A percentile compares a stretch with the other conserved stretches of the same genome.
phyloP scores from a whole-genome alignment of 2,797 vertebrate genomes.

The Manis javanica region DNA sequence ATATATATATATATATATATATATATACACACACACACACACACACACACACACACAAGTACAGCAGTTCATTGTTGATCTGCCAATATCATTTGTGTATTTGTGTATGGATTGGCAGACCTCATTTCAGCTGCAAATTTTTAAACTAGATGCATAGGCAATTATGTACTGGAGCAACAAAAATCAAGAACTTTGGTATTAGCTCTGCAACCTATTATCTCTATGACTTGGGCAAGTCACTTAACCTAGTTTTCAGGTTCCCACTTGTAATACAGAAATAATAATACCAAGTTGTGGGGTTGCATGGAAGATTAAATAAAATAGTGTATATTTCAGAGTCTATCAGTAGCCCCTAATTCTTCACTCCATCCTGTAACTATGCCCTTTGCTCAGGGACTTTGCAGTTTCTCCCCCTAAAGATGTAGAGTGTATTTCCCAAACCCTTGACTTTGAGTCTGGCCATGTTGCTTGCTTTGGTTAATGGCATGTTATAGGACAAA shows the following conservation, averaged over 20 bases:
- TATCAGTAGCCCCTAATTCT: not conserved
- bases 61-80: not conserved
- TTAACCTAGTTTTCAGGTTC: not conserved
- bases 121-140: conserved; percentile 10
- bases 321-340: not conserved
- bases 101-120: not conserved
- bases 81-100: conserved; percentile 8
- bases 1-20: not conserved
- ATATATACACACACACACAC: not conserved
- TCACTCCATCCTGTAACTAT: not conserved
- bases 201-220: not conserved
- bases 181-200: not conserved
- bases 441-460: not conserved
- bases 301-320: not conserved
- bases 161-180: not conserved
- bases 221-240: not conserved
- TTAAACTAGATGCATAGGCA: not conserved
- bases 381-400: not conserved
- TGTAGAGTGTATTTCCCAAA: not conserved
- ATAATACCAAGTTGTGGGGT: not conserved
- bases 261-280: not conserved
- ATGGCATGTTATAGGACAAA: not conserved
- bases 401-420: not conserved
- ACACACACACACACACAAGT: not conserved
- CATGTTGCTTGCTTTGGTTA: not conserved